A percentile compares a stretch with the other conserved stretches of the same genome.
These are phyloP conservation scores for Heterodera filipjevi DNA, from an alignment of 2,888 invertebrate species.

Conservation along the genomic window DNA sequence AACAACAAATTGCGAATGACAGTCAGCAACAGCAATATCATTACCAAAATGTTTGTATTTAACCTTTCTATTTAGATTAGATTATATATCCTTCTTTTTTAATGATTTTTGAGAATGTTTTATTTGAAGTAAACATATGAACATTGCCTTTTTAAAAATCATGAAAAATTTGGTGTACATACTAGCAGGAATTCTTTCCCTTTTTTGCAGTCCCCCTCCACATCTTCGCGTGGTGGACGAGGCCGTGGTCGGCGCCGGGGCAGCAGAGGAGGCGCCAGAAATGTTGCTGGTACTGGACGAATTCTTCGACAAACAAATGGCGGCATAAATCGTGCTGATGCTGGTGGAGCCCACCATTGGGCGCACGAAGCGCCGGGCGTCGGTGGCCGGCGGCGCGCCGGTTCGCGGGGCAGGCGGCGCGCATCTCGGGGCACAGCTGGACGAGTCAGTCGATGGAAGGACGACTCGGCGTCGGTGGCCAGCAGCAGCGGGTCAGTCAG, in stretches of 20 bases:
- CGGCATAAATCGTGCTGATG: not conserved
- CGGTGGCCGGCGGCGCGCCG: not conserved
- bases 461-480: slow-evolving; percentile 6
- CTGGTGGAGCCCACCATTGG: no score
- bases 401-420: not conserved
- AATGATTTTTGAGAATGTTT: no score
- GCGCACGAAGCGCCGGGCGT: no score
- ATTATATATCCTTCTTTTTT: not conserved
- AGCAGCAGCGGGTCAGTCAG: not conserved
- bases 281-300: not conserved
- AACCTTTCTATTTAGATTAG: no score
- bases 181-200: no score
- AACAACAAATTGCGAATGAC: not conserved
- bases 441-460: not conserved
- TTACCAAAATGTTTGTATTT: not conserved
- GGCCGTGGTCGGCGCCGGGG: not conserved
- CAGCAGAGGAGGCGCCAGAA: not conserved
- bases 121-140: no score
- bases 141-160: no score
- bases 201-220: not conserved
- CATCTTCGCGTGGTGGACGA: not conserved
- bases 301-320: not conserved
- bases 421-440: not conserved
- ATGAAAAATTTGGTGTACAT: no score
- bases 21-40: not conserved